Conservation (phyloP, 2,888 invertebrate genomes). For the Hydroisotoma schaefferi region DNA sequence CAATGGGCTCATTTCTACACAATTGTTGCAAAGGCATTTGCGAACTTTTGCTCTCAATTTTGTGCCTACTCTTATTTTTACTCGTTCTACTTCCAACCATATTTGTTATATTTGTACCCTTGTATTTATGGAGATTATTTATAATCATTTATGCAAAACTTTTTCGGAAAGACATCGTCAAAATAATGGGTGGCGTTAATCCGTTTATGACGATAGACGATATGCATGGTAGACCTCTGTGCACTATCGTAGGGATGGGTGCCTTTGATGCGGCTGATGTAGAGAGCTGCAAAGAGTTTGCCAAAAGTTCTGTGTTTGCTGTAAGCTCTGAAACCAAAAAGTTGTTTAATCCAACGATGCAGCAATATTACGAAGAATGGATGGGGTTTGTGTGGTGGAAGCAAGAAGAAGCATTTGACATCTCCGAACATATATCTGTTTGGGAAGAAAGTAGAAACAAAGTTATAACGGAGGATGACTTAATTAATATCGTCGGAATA, state of each 20-base stretch:
- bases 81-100: slow-evolving; percentile 30
- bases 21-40: slow-evolving; percentile 1
- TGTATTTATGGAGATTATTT: slow-evolving; percentile 27
- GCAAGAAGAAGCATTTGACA: slow-evolving; percentile 28
- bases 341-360: slow-evolving; percentile 27
- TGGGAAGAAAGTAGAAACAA: slow-evolving; percentile 28
- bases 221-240: slow-evolving; percentile 38
- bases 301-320: slow-evolving; percentile 24
- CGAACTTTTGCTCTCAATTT: slow-evolving; percentile 29
- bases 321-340: slow-evolving; percentile 14
- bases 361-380: slow-evolving; percentile 38
- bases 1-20: not conserved
- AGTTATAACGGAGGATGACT: slow-evolving; percentile 29
- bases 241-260: slow-evolving; percentile 45
- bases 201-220: slow-evolving; percentile 45
- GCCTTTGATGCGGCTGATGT: slow-evolving; percentile 35
- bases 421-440: slow-evolving; percentile 23
- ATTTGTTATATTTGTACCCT: slow-evolving; percentile 24
- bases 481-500: slow-evolving; percentile 32
- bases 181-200: slow-evolving; percentile 43
- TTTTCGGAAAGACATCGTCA: slow-evolving; percentile 34
- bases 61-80: slow-evolving; percentile 37
- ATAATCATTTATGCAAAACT: slow-evolving; percentile 34
- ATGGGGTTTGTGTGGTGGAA: slow-evolving; percentile 41
- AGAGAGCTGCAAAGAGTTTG: slow-evolving; percentile 27